These are phyloP conservation scores for Sthenelais limicola DNA, from an alignment of 2,888 invertebrate species.

Conservation along the genomic window DNA sequence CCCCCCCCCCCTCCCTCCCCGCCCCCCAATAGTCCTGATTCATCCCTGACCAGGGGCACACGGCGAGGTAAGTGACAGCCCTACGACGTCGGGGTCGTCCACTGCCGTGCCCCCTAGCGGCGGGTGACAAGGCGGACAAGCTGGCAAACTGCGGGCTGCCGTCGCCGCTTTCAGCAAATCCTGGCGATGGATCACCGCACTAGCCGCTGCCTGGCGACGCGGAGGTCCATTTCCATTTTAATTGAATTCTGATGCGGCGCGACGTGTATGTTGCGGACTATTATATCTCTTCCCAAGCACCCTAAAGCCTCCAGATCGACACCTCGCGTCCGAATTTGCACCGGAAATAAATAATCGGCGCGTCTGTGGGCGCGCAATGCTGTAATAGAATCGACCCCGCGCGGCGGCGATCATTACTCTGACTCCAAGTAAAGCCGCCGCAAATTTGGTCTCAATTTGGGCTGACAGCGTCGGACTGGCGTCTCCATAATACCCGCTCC, in stretches of 20 bases:
- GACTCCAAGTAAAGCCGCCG: slow-evolving; percentile 3
- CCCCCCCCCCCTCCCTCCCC: background rate
- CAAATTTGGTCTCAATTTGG: slow-evolving; percentile 20
- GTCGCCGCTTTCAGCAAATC: slow-evolving; percentile 24
- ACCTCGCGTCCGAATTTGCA: slow-evolving; percentile 18
- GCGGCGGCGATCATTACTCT: slow-evolving; percentile 14
- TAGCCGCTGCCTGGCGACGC: background rate
- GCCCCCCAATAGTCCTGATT: background rate
- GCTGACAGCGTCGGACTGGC: background rate
- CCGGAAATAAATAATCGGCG: slow-evolving; percentile 34
- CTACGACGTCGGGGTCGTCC: background rate
- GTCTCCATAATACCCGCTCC: too few relatives aligned
- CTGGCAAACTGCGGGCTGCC: background rate
- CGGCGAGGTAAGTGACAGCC: background rate
- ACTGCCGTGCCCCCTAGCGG: background rate
- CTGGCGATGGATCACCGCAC: background rate
- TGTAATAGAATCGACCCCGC: slow-evolving; percentile 27
- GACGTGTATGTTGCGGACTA: slow-evolving; percentile 5
- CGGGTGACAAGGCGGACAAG: too few relatives aligned
- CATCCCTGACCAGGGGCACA: background rate
- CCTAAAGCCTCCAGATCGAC: slow-evolving; percentile 8
- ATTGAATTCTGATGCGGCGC: slow-evolving; percentile 33
- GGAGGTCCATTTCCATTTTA: slow-evolving; percentile 35
- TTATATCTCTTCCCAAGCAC: slow-evolving; percentile 15
- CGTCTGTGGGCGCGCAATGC: background rate